Evolutionary conservation across 2,888 invertebrate species (phyloP), one percentile per base, ranked within the genome.

Genomic region (Drosophila planitibia): DNA sequence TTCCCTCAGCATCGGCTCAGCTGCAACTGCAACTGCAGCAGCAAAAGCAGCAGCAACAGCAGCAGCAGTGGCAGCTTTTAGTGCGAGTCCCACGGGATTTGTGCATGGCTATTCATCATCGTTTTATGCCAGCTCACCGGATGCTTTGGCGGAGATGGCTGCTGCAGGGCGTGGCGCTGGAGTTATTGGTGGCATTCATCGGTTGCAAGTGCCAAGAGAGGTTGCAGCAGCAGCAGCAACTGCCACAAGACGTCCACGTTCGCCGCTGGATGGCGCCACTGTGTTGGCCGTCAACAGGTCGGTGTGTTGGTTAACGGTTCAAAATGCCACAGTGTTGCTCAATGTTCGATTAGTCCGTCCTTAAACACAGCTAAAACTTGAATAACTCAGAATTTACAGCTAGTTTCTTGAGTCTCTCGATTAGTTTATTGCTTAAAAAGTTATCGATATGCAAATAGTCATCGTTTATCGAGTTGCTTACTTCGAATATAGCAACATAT

Each of bases 101-200:
- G 62, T 81, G 12, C 83, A 84, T 75, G 76, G 88, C 9, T 91
- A 91, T 58, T 91, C 92, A 19, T 91, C 92, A n/a, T 92, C 93
- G 1, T 91, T 92, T 70, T 92, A 89, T 70, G 82, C 81, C 80
- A 88, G 91, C 54, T 91, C 92, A 7, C 92, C 92, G 39, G 91
- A 91, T 6, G 79, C 83, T 0, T 61, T 76, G 0, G 54, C 32
- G 33, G 60, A 14, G 32, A 12, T 3, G 33, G 35, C 57, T 1
- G 54, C 76, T 2, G 62, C 28, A 0, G 57, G 74, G 0, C 60
- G 44, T 2, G 33, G 39, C 5, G 30, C 30, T n/a, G 62, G 90
- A 25, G 88, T 83, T 12, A 84, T 81, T 63, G 88, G 83, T 7
- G 74, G 85, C 37, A 83, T 91, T 37, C 90, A 90, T 81, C 91